Evolutionary conservation across 1,140 invertebrate genomes (phyloP).

Genomic region (Pogonomyrmex californicus): DNA sequence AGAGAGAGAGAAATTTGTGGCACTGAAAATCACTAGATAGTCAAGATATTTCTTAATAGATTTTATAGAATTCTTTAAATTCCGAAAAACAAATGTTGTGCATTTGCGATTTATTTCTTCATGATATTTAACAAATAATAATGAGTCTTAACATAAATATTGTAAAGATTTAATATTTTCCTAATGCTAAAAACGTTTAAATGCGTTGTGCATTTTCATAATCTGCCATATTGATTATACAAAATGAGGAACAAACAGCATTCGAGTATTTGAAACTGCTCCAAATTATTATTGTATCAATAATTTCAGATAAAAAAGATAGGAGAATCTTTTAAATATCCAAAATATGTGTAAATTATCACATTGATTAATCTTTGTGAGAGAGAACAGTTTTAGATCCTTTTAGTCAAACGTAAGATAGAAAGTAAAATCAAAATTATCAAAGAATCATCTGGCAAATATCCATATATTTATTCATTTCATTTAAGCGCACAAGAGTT

Average conservation of each 20-base stretch:
- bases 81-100: not conserved
- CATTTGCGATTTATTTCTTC: not conserved
- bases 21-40: not conserved
- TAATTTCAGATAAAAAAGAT: conserved; percentile 57
- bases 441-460: conserved; percentile 1
- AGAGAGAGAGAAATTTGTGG: conserved; percentile 1
- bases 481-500: not conserved
- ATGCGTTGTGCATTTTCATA: not conserved
- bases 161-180: not conserved
- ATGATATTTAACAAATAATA: not conserved
- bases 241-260: conserved; percentile 56
- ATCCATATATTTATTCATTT: not conserved
- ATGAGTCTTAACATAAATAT: not conserved
- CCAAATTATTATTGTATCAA: conserved; percentile 63
- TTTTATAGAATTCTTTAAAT: not conserved
- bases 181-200: not conserved
- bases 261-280: conserved; percentile 59
- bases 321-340: conserved; percentile 33
- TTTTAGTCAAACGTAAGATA: not conserved
- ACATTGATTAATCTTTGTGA: conserved; percentile 36
- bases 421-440: conserved; percentile 5
- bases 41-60: conserved; percentile 1
- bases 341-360: not conserved
- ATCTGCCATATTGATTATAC: conserved; percentile 29
- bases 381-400: not conserved